Conservation (phyloP, 2,888 invertebrate genomes). For the Aphrophora alni region DNA sequence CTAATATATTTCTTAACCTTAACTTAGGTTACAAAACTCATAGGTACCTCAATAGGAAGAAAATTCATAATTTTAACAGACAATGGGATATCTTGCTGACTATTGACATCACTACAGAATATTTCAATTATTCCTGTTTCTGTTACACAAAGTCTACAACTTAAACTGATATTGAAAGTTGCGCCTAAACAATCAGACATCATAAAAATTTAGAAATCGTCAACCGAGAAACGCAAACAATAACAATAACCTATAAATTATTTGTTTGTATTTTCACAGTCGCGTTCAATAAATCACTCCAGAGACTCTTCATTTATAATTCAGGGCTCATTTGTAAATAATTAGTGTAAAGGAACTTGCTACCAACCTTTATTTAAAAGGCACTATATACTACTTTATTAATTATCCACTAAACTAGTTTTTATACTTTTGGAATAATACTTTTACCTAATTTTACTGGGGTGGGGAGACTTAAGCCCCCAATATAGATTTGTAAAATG, state of each 20-base stretch:
- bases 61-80: slow-evolving; percentile 16
- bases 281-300: background rate
- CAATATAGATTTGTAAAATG: too few species aligned
- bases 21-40: background rate
- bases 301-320: background rate
- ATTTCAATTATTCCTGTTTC: slow-evolving; percentile 15
- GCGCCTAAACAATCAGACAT: background rate
- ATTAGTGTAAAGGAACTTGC: too few species aligned
- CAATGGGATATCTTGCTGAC: background rate
- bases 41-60: slow-evolving; percentile 6
- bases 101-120: background rate
- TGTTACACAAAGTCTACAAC: slow-evolving; percentile 11
- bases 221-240: background rate
- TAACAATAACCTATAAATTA: background rate
- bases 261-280: background rate
- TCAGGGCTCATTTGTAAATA: too few species aligned
- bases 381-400: too few species aligned
- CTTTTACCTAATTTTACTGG: too few species aligned
- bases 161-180: background rate
- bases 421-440: too few species aligned
- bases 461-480: too few species aligned
- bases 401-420: too few species aligned
- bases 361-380: too few species aligned
- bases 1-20: background rate
- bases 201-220: background rate